Evolutionary conservation across 1,140 invertebrate genomes (phyloP).

Genomic region (Sinonovacula constricta): DNA sequence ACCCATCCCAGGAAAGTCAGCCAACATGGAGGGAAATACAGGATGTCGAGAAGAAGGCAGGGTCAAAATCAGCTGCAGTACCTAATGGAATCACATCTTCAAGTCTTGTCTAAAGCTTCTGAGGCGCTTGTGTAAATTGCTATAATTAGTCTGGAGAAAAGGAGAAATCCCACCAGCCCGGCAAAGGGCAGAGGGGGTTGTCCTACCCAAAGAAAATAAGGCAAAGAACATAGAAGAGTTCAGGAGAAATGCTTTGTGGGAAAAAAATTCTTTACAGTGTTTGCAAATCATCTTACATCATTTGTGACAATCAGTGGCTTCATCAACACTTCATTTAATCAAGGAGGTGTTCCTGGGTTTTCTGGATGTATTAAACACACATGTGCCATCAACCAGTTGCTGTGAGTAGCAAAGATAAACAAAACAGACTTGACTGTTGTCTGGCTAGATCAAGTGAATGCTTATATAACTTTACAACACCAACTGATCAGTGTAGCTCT

Average conservation of each 20-base stretch:
- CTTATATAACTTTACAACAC: not conserved
- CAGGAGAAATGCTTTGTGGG: slow-evolving; percentile 33
- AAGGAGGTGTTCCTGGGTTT: not conserved
- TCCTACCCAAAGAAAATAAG: slow-evolving; percentile 34
- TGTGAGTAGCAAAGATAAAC: not conserved
- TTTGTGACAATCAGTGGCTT: not conserved
- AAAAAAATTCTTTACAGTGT: slow-evolving; percentile 33
- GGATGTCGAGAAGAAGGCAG: not conserved
- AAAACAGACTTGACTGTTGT: not conserved
- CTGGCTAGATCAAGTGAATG: not conserved
- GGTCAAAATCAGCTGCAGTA: not conserved
- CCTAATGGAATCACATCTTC: not conserved
- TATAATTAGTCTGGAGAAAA: not conserved
- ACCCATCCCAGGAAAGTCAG: not conserved
- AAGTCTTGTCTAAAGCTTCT: not conserved
- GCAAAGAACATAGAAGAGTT: slow-evolving; percentile 38
- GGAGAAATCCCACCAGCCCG: slow-evolving; percentile 5
- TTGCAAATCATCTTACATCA: slow-evolving; percentile 16
- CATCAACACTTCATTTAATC: slow-evolving; percentile 3
- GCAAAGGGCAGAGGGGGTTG: slow-evolving; percentile 27
- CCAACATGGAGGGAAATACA: not conserved
- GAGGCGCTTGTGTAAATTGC: not conserved
- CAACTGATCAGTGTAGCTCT: not conserved
- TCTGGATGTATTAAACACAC: not conserved
- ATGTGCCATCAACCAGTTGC: not conserved